Evolutionary conservation across 1,140 invertebrate genomes (phyloP).

Genomic region (Apis cerana): DNA sequence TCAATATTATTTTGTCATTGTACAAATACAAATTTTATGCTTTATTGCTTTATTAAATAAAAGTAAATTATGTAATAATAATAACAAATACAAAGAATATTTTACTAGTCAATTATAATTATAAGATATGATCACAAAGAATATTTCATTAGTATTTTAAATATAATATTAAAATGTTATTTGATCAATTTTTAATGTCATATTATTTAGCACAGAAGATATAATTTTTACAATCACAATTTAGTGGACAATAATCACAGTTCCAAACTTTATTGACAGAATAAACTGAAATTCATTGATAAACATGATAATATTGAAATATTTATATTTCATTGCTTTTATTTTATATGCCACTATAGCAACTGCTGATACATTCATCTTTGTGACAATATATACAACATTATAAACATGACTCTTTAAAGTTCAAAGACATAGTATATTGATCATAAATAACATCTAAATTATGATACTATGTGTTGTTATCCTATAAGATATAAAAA

Average conservation of each 20-base stretch:
- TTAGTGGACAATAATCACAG: conserved; percentile 3
- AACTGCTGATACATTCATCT: conserved; percentile 25
- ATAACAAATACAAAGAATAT: neutral
- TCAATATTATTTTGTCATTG: neutral
- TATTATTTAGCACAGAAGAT: neutral
- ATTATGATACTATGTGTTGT: neutral
- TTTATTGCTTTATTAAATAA: neutral
- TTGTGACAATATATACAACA: neutral
- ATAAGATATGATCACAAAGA: neutral
- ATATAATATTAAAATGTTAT: neutral
- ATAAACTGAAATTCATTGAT: neutral
- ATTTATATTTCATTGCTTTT: conserved; percentile 48
- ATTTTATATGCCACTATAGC: conserved; percentile 34
- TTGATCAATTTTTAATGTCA: conserved; percentile 2
- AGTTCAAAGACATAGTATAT: neutral
- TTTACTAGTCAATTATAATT: neutral
- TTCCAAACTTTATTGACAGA: conserved; percentile 21
- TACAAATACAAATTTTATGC: neutral
- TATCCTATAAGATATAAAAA: neutral
- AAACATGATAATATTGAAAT: conserved; percentile 33
- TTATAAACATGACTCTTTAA: neutral
- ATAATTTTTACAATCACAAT: conserved; percentile 17
- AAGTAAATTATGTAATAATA: neutral
- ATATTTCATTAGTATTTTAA: neutral
- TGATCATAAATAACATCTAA: neutral